A percentile compares a stretch with the other conserved stretches of the same genome.
Conservation (phyloP, 1,140 invertebrate genomes). For the Mactra quadrangularis region DNA sequence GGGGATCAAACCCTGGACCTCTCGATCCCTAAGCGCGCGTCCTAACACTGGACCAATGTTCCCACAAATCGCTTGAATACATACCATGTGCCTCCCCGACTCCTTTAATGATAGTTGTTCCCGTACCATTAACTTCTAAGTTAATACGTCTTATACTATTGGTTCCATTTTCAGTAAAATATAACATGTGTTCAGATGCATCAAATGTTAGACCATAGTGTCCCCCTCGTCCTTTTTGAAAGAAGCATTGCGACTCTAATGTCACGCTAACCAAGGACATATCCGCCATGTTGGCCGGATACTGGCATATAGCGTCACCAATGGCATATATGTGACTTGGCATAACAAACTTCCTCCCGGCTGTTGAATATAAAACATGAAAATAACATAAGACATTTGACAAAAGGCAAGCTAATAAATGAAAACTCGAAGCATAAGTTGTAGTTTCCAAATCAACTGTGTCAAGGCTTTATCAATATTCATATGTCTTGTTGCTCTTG, state of each 20-base stretch:
- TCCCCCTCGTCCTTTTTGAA: conserved; percentile 61
- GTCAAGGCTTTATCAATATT: no score
- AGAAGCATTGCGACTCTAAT: conserved; percentile 73
- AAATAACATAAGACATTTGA: conserved; percentile 1
- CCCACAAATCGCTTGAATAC: no score
- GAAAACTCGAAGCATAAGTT: no score
- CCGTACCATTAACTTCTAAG: conserved; percentile 62
- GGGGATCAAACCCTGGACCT: no score
- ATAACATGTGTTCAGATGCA: conserved; percentile 68
- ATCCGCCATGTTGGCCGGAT: conserved; percentile 74
- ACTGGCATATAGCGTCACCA: conserved; percentile 73
- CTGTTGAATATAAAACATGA: conserved; percentile 59
- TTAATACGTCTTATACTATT: conserved; percentile 68
- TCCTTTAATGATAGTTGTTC: conserved; percentile 66
- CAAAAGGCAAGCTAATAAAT: no score
- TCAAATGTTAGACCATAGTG: conserved; percentile 70
- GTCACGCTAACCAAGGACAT: conserved; percentile 72
- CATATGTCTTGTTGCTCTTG: no score
- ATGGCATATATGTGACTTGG: conserved; percentile 75
- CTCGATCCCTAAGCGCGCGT: no score
- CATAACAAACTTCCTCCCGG: conserved; percentile 58
- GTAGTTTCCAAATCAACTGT: no score
- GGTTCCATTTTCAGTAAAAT: conserved; percentile 72
- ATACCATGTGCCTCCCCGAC: conserved; percentile 72
- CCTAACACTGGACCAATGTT: no score